Evolutionary conservation across 2,888 invertebrate genomes (phyloP).

Genomic region (Clostera curtula): DNA sequence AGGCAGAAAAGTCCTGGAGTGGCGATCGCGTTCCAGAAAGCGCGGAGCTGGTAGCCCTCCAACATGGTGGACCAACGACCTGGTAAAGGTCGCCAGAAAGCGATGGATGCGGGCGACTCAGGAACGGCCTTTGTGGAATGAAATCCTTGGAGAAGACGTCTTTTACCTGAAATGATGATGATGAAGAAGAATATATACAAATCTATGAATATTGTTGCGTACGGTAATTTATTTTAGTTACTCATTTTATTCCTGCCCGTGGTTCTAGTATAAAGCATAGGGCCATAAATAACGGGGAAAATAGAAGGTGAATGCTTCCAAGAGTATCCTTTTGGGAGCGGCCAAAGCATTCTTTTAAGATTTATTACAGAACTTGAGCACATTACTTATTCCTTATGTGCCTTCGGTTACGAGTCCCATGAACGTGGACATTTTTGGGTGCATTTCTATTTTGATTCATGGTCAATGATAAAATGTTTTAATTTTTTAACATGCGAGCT

Average conservation of each 20-base stretch:
- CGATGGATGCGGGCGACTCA: no score
- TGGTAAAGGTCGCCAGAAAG: no score
- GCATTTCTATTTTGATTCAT: slow-evolving; percentile 19
- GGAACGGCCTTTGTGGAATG: no score
- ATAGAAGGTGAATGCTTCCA: slow-evolving; percentile 73
- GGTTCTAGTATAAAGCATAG: slow-evolving; percentile 70
- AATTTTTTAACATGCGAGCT: no score
- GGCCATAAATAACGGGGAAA: slow-evolving; percentile 71
- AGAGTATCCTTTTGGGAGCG: slow-evolving; percentile 73
- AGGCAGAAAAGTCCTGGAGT: no score
- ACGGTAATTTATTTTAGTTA: slow-evolving; percentile 67
- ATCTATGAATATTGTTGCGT: slow-evolving; percentile 64
- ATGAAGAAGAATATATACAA: no score
- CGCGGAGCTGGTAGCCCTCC: no score
- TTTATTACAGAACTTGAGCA: slow-evolving; percentile 71
- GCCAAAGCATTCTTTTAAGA: slow-evolving; percentile 74
- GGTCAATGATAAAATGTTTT: slow-evolving; percentile 7
- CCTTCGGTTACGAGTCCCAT: slow-evolving; percentile 51
- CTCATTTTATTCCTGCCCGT: slow-evolving; percentile 68
- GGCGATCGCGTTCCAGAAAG: no score
- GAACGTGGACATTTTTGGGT: slow-evolving; percentile 42
- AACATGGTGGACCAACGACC: no score
- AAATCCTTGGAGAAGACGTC: no score
- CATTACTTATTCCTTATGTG: slow-evolving; percentile 73
- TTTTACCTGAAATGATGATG: no score